phyloP scores from a whole-genome alignment of 1,140 invertebrate species.

The Triops cancriformis region DNA sequence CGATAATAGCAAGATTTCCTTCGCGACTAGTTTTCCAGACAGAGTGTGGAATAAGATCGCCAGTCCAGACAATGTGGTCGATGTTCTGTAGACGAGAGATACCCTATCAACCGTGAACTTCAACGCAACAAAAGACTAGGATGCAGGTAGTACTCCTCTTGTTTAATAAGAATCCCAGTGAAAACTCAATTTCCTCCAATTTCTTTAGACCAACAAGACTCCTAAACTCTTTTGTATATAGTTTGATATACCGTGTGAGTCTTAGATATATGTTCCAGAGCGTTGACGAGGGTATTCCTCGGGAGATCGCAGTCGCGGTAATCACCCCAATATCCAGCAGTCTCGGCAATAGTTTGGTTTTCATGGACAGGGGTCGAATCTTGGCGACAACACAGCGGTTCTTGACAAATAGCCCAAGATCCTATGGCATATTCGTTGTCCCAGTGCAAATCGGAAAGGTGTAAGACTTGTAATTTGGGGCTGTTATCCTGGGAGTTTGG shows the following conservation, averaged over 20 bases:
- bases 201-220: constrained; percentile 18
- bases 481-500: constrained; percentile 1
- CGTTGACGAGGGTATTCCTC: constrained; percentile 52
- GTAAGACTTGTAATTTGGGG: constrained; percentile 49
- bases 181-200: constrained; percentile 23
- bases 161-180: constrained; percentile 29
- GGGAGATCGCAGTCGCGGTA: constrained; percentile 65
- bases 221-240: background rate
- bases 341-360: constrained; percentile 32
- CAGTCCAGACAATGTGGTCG: constrained; percentile 72
- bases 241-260: constrained; percentile 43
- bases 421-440: constrained; percentile 60
- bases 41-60: constrained; percentile 73
- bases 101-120: background rate
- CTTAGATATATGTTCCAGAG: constrained; percentile 39
- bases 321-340: constrained; percentile 69
- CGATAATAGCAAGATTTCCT: constrained; percentile 54
- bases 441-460: constrained; percentile 72
- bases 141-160: too few relatives aligned
- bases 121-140: too few relatives aligned
- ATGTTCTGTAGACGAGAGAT: constrained; percentile 43
- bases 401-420: constrained; percentile 56
- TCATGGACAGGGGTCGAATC: constrained; percentile 41
- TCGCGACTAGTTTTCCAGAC: constrained; percentile 66
- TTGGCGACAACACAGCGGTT: constrained; percentile 68